Evolutionary conservation across 1,140 invertebrate genomes (phyloP), one percentile per base, ranked within the genome.

Genomic region (Aphidius gifuensis): DNA sequence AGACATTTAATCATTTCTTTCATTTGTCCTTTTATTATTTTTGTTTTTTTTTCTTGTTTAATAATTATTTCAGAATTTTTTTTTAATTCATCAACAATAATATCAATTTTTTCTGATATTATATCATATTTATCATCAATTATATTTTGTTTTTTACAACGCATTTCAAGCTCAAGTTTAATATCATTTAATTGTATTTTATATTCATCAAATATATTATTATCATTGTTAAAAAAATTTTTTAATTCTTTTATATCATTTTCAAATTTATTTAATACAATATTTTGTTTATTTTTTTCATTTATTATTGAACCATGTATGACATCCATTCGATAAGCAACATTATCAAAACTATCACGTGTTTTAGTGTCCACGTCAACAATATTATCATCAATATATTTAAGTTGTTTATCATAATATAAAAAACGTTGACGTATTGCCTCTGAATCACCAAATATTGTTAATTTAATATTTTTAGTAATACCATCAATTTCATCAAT

Each of bases 241-340:
- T 86, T 81, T 66, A 91, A 84, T 49, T 89, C 86, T 32, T 82
- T 67, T 6, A 76, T 32, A 43, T 76, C 73, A 5, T 51, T 54
- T 0, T 53, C 50, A 53, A 62, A 70, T 16, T 71, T 53, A 4
- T 45, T 55, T 3, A 61, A 32, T 6, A 60, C 53, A 9, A 62
- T 21, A 9, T 66, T 51, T 11, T 62, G 58, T 8, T 67, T 65
- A 9, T 55, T 53, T 23, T 64, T 64, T 38, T 66, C 66, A 3
- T 61, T 54, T 0, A 32, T 47, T 2, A 71, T 40, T 23, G 55
- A 56, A n/a, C 5, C 16, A 40, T 73, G 57, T 2, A 75, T 7
- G 4, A 61, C 38, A 16, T 69, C 67, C n/a, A 73, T 7, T 42
- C 70, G 62, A 21, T 68, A 63, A 4, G 58, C 60, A 0, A 74